phyloP scores from a whole-genome alignment of 2,113 vertebrate genomes.

The Phyllopteryx taeniolatus region DNA sequence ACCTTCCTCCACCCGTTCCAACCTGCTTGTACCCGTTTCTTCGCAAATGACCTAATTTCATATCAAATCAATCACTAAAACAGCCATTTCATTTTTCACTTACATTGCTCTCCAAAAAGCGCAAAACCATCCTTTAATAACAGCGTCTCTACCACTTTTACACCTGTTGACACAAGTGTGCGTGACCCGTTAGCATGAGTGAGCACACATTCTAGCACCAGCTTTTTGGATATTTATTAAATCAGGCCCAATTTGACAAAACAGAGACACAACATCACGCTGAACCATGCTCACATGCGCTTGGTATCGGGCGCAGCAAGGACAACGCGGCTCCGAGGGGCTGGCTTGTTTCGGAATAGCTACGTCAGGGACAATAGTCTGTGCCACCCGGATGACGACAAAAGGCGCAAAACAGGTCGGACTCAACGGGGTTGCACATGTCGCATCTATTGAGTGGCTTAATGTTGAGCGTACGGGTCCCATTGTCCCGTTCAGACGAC shows the following conservation, averaged over 20 bases:
- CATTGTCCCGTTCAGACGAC: conserved; percentile 53
- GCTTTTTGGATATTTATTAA: not conserved
- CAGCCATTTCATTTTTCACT: too few species aligned
- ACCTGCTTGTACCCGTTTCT: too few species aligned
- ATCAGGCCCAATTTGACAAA: not conserved
- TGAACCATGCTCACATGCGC: conserved; percentile 17
- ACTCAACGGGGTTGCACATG: conserved; percentile 45
- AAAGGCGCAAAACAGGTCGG: conserved; percentile 46
- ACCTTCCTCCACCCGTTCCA: too few species aligned
- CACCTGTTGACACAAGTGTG: too few species aligned
- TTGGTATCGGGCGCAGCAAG: conserved; percentile 38
- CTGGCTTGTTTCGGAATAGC: conserved; percentile 54
- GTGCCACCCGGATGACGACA: conserved; percentile 61
- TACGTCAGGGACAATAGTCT: conserved; percentile 63
- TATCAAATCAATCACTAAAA: too few species aligned
- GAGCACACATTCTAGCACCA: not conserved
- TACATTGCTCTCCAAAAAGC: too few species aligned
- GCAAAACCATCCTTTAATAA: not conserved
- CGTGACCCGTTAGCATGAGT: too few species aligned
- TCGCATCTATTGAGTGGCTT: conserved; percentile 54
- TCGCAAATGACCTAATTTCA: too few species aligned
- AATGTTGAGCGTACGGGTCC: conserved; percentile 49
- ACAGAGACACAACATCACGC: conserved; percentile 3
- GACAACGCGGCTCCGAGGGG: conserved; percentile 49
- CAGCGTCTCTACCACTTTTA: too few species aligned